Percentiles rank a stretch among this genome's conserved stretches.
These are phyloP conservation scores for Zelleria hepariella DNA, from an alignment of 2,888 invertebrate genomes.

Conservation along the genomic window DNA sequence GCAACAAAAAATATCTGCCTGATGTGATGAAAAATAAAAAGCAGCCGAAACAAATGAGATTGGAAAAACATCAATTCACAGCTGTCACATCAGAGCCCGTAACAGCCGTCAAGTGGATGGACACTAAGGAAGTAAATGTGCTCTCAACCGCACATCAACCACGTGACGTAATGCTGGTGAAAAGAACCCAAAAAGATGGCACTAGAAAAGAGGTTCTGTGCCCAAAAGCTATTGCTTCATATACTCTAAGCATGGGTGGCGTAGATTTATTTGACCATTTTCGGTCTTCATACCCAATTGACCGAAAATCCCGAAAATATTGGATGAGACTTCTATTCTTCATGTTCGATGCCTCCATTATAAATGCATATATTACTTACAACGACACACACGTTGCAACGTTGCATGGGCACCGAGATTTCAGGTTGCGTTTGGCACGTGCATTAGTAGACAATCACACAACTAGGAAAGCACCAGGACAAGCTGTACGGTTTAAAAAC, in stretches of 20 bases:
- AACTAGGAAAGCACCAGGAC: conserved; percentile 1
- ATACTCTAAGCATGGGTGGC: conserved; percentile 27
- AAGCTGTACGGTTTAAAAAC: conserved; percentile 10
- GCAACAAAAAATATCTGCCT: conserved; percentile 21
- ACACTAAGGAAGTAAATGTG: conserved; percentile 18
- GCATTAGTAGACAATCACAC: conserved; percentile 7
- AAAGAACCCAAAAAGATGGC: conserved; percentile 29
- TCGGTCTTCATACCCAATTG: conserved; percentile 26
- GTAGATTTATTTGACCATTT: conserved; percentile 30
- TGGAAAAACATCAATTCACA: conserved; percentile 22
- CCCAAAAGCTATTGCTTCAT: conserved; percentile 25
- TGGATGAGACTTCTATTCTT: conserved; percentile 28
- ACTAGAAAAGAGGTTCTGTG: conserved; percentile 23
- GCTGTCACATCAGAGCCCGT: conserved; percentile 18
- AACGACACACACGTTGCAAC: conserved; percentile 7
- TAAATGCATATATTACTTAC: conserved; percentile 17
- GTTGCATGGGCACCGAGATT: conserved; percentile 7
- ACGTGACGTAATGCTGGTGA: conserved; percentile 13
- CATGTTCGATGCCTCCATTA: conserved; percentile 8
- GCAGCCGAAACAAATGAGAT: conserved; percentile 17
- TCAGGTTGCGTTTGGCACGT: conserved; percentile 10
- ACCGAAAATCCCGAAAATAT: conserved; percentile 24
- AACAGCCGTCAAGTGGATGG: conserved; percentile 16
- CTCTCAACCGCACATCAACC: conserved; percentile 22
- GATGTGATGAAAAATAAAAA: conserved; percentile 19